phyloP scores from a whole-genome alignment of 1,140 invertebrate species.

The Heliothis virescens region DNA sequence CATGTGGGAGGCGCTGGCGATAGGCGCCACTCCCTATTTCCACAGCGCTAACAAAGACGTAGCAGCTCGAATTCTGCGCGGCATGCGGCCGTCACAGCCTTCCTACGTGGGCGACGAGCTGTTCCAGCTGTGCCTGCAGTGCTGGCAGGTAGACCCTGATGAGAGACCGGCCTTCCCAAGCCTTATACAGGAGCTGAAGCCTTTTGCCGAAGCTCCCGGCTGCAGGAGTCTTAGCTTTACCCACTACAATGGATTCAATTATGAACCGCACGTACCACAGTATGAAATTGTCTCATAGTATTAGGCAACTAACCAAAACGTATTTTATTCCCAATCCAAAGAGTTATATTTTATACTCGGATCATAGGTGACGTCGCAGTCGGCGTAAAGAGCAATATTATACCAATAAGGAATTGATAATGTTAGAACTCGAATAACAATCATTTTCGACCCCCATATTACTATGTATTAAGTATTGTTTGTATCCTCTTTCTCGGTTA shows the following conservation, averaged over 20 bases:
- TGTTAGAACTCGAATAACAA: not conserved
- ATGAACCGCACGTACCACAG: slow-evolving; percentile 80
- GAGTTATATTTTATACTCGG: slow-evolving; percentile 49
- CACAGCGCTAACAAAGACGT: slow-evolving; percentile 90
- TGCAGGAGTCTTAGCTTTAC: slow-evolving; percentile 80
- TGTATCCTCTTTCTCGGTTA: not conserved
- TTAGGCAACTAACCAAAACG: slow-evolving; percentile 44
- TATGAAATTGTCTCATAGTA: slow-evolving; percentile 77
- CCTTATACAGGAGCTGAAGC: slow-evolving; percentile 69
- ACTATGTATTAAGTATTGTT: slow-evolving; percentile 17
- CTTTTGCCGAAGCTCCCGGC: slow-evolving; percentile 68
- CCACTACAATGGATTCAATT: slow-evolving; percentile 82
- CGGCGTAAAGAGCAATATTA: not conserved
- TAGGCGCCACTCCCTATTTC: slow-evolving; percentile 93
- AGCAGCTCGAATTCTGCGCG: slow-evolving; percentile 88
- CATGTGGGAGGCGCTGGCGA: slow-evolving; percentile 93
- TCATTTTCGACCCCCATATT: not conserved
- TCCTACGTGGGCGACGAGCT: slow-evolving; percentile 91
- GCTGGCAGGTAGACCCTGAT: slow-evolving; percentile 93
- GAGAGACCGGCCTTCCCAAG: slow-evolving; percentile 88
- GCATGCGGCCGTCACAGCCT: slow-evolving; percentile 90
- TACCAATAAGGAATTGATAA: slow-evolving; percentile 3
- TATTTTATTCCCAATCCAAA: slow-evolving; percentile 47
- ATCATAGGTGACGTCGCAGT: not conserved
- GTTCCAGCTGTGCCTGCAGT: slow-evolving; percentile 93